phyloP scores from a whole-genome alignment of 2,797 vertebrate genomes.

The Sus cebifrons region DNA sequence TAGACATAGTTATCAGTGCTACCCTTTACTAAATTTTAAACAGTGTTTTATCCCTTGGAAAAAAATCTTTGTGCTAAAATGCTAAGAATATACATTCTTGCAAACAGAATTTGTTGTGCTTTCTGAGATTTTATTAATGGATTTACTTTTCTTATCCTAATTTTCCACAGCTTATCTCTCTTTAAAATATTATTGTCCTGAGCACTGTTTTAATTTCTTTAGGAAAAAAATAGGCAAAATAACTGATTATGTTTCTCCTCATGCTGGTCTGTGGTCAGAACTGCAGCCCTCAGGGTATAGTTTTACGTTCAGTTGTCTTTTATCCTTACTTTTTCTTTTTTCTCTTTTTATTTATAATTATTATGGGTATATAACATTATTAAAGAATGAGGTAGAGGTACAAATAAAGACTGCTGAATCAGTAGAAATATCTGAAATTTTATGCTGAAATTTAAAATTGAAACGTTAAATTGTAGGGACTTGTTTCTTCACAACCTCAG shows the following conservation, averaged over 20 bases:
- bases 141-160: background rate
- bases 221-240: background rate
- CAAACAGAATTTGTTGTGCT: background rate
- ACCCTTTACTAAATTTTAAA: background rate
- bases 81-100: background rate
- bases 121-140: slow-evolving; percentile 14
- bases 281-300: background rate
- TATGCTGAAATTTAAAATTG: slow-evolving; percentile 14
- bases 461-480: background rate
- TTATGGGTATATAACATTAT: background rate
- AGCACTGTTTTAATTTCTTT: background rate
- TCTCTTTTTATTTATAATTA: background rate
- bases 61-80: background rate
- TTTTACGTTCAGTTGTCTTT: background rate
- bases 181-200: background rate
- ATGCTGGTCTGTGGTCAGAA: background rate
- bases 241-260: background rate
- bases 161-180: background rate
- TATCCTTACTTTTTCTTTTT: background rate
- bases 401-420: background rate
- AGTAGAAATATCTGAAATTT: slow-evolving; percentile 15
- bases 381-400: background rate
- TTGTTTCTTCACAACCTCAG: background rate
- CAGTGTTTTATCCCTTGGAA: background rate
- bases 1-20: background rate